Evolutionary conservation across 2,113 vertebrate genomes (phyloP).

Genomic region (Charadrius vociferus): DNA sequence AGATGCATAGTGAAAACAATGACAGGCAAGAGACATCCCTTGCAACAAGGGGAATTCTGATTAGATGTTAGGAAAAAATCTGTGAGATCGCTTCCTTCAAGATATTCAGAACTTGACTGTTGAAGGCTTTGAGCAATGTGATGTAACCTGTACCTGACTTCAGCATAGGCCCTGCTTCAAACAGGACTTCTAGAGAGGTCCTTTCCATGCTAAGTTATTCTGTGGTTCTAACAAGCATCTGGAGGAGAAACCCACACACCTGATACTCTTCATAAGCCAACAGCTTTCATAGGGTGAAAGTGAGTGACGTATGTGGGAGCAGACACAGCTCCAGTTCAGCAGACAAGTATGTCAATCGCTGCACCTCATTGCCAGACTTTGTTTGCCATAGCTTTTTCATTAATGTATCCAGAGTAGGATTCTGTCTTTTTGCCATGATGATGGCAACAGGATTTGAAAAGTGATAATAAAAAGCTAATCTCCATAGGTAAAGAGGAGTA

Average conservation of each 20-base stretch:
- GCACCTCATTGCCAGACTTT: neutral
- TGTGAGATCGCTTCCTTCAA: neutral
- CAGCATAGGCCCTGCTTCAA: neutral
- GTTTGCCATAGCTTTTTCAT: neutral
- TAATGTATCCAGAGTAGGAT: neutral
- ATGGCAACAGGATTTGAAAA: neutral
- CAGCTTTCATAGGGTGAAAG: neutral
- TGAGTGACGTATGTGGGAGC: too few species aligned
- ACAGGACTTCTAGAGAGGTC: neutral
- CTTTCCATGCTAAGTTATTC: neutral
- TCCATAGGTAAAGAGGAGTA: neutral
- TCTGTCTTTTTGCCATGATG: neutral
- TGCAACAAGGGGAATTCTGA: neutral
- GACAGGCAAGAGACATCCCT: neutral
- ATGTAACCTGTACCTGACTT: neutral
- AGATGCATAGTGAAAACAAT: neutral
- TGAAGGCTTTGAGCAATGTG: neutral
- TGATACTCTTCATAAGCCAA: neutral
- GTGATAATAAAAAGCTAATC: neutral
- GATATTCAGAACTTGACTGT: neutral
- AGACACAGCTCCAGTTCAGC: neutral
- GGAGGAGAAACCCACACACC: neutral
- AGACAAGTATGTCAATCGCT: neutral
- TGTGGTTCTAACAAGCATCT: neutral
- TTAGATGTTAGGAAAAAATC: neutral